Percentiles rank a stretch among this genome's conserved stretches.
Conservation (phyloP, 2,113 vertebrate species). For the Catagonus wagneri region DNA sequence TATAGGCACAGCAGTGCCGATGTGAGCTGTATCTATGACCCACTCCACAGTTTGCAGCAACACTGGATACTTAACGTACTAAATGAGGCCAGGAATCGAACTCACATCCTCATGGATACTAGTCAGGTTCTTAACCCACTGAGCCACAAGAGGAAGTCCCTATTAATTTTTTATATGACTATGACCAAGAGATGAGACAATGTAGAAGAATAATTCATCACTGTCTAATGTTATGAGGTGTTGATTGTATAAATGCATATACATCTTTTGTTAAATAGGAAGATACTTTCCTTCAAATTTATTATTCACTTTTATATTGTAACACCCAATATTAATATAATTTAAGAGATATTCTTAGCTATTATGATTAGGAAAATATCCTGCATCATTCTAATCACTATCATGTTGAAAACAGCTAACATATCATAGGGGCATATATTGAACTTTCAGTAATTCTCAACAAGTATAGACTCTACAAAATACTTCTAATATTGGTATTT, state of each 20-base stretch:
- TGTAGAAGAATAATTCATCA: not conserved
- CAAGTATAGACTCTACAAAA: not conserved
- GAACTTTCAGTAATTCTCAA: not conserved
- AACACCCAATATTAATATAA: not conserved
- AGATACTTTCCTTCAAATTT: not conserved
- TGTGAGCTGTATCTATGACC: no score
- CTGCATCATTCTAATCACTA: not conserved
- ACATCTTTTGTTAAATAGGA: not conserved
- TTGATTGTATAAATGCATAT: not conserved
- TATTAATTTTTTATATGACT: not conserved
- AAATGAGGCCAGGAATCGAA: no score
- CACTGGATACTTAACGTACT: no score
- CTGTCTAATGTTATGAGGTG: not conserved
- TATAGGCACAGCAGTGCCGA: no score
- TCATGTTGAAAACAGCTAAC: not conserved
- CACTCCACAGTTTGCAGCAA: no score
- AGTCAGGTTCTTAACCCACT: no score
- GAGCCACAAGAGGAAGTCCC: no score
- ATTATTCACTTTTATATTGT: not conserved
- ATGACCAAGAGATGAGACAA: not conserved
- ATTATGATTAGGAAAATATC: not conserved
- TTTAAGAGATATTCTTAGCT: not conserved
- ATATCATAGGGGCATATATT: not conserved
- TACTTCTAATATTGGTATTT: not conserved
- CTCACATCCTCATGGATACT: no score